A percentile compares a stretch with the other conserved stretches of the same genome.
These are phyloP conservation scores for Barbus barbus DNA, from an alignment of 2,113 vertebrate species.

Conservation along the genomic window DNA sequence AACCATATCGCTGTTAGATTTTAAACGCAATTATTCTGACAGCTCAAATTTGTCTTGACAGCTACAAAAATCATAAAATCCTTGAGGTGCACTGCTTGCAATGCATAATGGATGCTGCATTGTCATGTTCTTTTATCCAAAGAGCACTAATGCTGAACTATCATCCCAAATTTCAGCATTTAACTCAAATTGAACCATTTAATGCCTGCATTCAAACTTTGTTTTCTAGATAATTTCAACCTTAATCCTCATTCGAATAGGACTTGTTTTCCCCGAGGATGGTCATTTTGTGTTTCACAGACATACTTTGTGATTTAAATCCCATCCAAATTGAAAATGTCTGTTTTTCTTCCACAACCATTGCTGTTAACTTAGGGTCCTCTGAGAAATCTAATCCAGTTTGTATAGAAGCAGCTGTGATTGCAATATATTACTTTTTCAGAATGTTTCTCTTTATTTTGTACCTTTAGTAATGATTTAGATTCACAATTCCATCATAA, in stretches of 20 bases:
- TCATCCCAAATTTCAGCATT: neutral
- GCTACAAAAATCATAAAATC: neutral
- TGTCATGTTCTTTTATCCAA: neutral
- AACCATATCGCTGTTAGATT: neutral
- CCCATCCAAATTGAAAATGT: neutral
- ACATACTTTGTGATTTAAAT: slow-evolving; percentile 11
- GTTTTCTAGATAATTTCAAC: neutral
- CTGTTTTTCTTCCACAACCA: neutral
- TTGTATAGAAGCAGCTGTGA: neutral
- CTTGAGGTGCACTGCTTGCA: neutral
- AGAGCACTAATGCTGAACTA: neutral
- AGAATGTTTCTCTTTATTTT: neutral
- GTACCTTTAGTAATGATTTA: neutral
- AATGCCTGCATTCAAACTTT: neutral
- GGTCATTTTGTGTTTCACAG: neutral
- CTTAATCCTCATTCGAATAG: slow-evolving; percentile 6
- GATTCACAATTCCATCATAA: neutral
- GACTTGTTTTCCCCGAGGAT: neutral
- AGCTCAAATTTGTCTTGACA: neutral
- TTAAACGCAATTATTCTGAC: neutral
- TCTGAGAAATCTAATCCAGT: neutral
- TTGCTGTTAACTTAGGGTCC: neutral
- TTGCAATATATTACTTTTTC: neutral
- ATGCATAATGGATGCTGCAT: neutral
- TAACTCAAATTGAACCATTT: neutral